Evolutionary conservation across 2,888 invertebrate species (phyloP).

Genomic region (Oscheius sp.): DNA sequence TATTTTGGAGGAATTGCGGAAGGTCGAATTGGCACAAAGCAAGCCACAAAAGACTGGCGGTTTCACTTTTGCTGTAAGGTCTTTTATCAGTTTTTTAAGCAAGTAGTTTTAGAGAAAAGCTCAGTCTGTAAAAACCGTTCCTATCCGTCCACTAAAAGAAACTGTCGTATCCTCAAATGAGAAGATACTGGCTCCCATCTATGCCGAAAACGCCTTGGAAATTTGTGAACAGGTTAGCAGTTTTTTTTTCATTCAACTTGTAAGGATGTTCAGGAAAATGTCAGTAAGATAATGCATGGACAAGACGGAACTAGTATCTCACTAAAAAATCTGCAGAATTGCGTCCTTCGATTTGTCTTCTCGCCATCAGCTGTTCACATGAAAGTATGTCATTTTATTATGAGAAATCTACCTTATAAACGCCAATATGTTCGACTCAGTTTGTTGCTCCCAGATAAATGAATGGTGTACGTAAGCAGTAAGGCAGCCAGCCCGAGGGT

Average conservation of each 20-base stretch:
- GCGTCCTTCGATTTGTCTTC: constrained; percentile 48
- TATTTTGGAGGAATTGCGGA: constrained; percentile 28
- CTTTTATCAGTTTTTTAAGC: neutral
- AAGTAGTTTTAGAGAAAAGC: neutral
- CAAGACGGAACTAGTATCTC: constrained; percentile 44
- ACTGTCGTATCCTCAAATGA: neutral
- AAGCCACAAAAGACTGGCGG: constrained; percentile 1
- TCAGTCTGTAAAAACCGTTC: no score
- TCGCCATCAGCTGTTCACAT: constrained; percentile 56
- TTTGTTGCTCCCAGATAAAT: no score
- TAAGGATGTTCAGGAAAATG: neutral
- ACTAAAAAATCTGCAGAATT: constrained; percentile 47
- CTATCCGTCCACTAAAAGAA: neutral
- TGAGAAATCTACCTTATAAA: no score
- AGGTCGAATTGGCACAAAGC: constrained; percentile 9
- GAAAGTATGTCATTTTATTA: constrained; percentile 37
- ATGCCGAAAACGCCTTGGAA: constrained; percentile 19
- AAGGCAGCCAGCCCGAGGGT: no score
- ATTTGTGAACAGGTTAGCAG: constrained; percentile 22
- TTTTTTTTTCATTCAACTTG: neutral
- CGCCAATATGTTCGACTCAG: no score
- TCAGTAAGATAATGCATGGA: constrained; percentile 29
- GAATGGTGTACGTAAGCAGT: no score
- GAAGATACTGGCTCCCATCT: neutral
- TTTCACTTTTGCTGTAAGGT: constrained; percentile 31